Evolutionary conservation across 2,797 vertebrate species (phyloP), one percentile per base, ranked within the genome.

Genomic region (Crenichthys baileyi): DNA sequence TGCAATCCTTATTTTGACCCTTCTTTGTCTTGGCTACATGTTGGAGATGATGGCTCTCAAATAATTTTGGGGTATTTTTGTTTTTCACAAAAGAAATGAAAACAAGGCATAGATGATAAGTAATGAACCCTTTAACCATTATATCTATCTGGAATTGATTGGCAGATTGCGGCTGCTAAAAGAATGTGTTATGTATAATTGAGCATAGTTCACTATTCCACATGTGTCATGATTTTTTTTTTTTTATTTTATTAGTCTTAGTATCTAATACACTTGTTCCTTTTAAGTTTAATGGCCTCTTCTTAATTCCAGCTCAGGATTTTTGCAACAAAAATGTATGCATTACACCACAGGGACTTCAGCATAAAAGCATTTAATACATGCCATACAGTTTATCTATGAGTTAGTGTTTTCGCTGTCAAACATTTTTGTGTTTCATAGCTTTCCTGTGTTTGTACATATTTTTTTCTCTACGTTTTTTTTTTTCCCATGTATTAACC

Each of bases 331-430:
- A 85, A 89, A 87, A 83, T 86, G 86, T 76, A 82, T 31, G 24
- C 76, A 67, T 72, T 12, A 11, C 75, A 18, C 82, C 24, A 1
- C 61, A 61, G 87, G 86, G 83, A 78, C 71, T 58, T 76, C 31
- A 53, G 20, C 80, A 84, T 88, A 85, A 89, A 91, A 89, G 88
- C 79, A 80, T 83, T 75, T 63, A 75, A 48, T 72, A 72, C 75
- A 75, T 79, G 83, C 55, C 29, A 65, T 73, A 4, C 77, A 67
- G 55, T 24, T n/a, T 77, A n/a, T 82, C 55, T 63, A 71, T 70
- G 60, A 70, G 70, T 85, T 68, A 36, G 29, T 36, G 29, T 63
- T 63, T 63, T 18, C 16, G 24, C 6, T 56, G 22, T 61, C 31
- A 44, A 51, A 48, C 55, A 60, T 48, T 48, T 29, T 56, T 68